Base-by-base conservation (phyloP, 1,140 invertebrate species). In the Pissodes strobi region DNA sequence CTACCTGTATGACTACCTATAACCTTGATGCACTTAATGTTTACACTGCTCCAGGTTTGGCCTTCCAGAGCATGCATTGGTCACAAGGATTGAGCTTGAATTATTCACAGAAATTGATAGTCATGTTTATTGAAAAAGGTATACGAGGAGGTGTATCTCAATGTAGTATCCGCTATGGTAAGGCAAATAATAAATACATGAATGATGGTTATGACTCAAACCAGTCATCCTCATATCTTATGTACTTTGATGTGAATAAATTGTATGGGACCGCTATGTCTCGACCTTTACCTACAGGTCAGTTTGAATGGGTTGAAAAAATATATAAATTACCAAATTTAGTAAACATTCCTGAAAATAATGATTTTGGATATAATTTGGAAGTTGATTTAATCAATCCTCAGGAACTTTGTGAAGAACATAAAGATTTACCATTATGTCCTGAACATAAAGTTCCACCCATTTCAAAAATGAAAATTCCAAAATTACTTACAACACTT, bases 191-290 rank as follows among this genome's bases (percentile, higher is more conserved):
- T n/a, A n/a, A n/a, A n/a, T n/a, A n/a, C n/a, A 72, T 82, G 67
- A 13, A 49, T 22, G 21, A 64, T 13, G 58, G 65, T n/a, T 83
- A 76, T 74, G 68, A 84, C 77, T 4, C 61, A 8, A 69, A 61
- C 25, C 56, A 79, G 66, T 43, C 81, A 74, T 73, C 59, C 25
- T 55, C 34, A n/a, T 70, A 65, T 61, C 46, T 83, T 15, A 67
- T 74, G 18, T 83, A 84, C 73, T 75, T 78, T 1, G 83, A 85
- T 80, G 77, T 72, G 2, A 84, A 82, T 70, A 77, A 10, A 82
- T 84, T n/a, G n/a, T n/a, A n/a, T n/a, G n/a, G n/a, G n/a, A n/a
- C n/a, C n/a, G n/a, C n/a, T n/a, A n/a, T n/a, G 80, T 76, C 69
- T 17, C 68, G 79, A 64, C 68, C 62, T 60, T 69, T 84, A 39